Percentiles rank a stretch among this genome's conserved stretches.
Evolutionary conservation across 2,797 vertebrate species (phyloP).

Genomic region (Hyperoplus lanceolatus): DNA sequence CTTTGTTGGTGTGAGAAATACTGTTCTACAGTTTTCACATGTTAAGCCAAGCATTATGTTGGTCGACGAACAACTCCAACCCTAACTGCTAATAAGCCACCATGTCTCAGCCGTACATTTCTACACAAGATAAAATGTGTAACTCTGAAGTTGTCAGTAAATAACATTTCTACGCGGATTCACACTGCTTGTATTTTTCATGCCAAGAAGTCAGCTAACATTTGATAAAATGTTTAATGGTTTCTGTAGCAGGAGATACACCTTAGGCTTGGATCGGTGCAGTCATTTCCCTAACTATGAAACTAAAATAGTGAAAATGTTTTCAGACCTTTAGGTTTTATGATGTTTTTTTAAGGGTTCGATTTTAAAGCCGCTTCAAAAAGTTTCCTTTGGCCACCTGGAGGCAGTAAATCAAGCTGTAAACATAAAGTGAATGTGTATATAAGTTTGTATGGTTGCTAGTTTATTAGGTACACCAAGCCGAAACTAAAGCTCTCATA

Average conservation of each 20-base stretch:
- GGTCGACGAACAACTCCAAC: too few relatives aligned
- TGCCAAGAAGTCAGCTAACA: not conserved
- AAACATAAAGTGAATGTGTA: too few relatives aligned
- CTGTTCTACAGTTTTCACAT: not conserved
- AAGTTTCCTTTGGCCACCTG: not conserved
- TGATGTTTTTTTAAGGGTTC: too few relatives aligned
- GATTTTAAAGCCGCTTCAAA: too few relatives aligned
- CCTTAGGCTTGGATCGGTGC: too few relatives aligned
- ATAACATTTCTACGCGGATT: not conserved
- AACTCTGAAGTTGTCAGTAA: not conserved
- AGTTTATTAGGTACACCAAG: not conserved
- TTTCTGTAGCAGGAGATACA: not conserved
- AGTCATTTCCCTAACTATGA: too few relatives aligned
- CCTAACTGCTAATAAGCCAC: not conserved
- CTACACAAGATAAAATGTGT: not conserved
- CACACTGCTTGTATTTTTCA: not conserved
- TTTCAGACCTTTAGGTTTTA: too few relatives aligned
- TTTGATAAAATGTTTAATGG: not conserved
- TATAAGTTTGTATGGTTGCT: not conserved
- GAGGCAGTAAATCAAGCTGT: not conserved
- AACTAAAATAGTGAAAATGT: too few relatives aligned
- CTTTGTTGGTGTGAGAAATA: not conserved
- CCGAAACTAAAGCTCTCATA: not conserved
- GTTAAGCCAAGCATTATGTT: too few relatives aligned
- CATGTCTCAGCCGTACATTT: conserved; percentile 1